Conservation (phyloP, 2,888 invertebrate species). For the Anaspis maculata region DNA sequence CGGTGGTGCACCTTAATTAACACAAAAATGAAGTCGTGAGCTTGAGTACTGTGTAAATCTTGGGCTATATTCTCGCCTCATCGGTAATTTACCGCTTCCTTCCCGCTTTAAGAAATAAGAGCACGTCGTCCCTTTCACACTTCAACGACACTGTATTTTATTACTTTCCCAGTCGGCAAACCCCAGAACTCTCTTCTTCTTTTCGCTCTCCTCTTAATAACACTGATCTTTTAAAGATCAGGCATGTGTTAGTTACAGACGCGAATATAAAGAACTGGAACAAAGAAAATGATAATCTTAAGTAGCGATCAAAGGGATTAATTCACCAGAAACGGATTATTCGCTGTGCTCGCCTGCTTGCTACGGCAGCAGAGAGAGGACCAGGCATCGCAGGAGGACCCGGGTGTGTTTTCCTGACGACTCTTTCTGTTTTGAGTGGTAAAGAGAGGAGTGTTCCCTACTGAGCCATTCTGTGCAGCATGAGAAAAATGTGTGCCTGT, state of each 20-base stretch:
- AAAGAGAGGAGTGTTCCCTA: too few species aligned
- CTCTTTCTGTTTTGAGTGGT: too few species aligned
- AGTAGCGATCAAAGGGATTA: constrained; percentile 27
- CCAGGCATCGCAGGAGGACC: too few species aligned
- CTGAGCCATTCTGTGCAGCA: too few species aligned
- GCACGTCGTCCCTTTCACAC: constrained; percentile 36
- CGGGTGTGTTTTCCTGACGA: too few species aligned
- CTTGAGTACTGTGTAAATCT: constrained; percentile 32
- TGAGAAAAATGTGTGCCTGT: too few species aligned
- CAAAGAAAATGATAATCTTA: constrained; percentile 33
- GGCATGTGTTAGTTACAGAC: constrained; percentile 36
- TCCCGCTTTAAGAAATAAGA: constrained; percentile 32
- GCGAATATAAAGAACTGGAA: constrained; percentile 29
- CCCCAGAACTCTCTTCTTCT: constrained; percentile 22
- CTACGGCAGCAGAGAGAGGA: too few species aligned
- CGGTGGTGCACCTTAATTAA: constrained; percentile 13
- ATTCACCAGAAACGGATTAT: constrained; percentile 30
- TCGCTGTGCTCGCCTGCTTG: too few species aligned
- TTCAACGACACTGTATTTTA: constrained; percentile 37
- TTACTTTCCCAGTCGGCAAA: constrained; percentile 29
- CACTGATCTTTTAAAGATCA: constrained; percentile 38
- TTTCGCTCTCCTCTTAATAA: too few species aligned
- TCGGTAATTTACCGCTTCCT: constrained; percentile 34
- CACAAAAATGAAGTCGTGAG: constrained; percentile 20
- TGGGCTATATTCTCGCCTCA: constrained; percentile 32